These are phyloP conservation scores for Chymomyza costata DNA, from an alignment of 1,140 invertebrate species.

Conservation along the genomic window DNA sequence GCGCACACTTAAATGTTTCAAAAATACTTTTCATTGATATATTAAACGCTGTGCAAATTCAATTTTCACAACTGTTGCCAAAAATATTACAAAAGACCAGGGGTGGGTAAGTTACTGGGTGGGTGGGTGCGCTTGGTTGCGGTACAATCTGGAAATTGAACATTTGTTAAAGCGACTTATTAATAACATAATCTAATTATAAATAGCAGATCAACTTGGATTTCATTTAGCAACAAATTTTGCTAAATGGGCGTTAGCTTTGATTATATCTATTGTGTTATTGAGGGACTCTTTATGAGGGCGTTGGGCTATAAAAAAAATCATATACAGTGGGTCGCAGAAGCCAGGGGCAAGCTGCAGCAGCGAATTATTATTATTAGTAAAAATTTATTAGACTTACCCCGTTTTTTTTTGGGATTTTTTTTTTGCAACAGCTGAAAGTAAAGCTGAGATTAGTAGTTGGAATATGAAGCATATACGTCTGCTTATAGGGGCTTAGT, in stretches of 20 bases:
- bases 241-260: constrained; percentile 31
- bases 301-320: constrained; percentile 43
- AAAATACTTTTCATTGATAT: constrained; percentile 61
- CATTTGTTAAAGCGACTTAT: constrained; percentile 72
- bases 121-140: background rate
- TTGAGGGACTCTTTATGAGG: constrained; percentile 13
- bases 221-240: constrained; percentile 36
- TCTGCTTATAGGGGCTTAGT: no score
- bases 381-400: constrained; percentile 24
- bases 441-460: constrained; percentile 1
- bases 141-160: constrained; percentile 37
- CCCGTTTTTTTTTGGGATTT: constrained; percentile 12
- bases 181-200: constrained; percentile 71
- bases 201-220: constrained; percentile 37
- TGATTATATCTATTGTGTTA: constrained; percentile 32
- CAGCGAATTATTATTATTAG: no score
- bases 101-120: constrained; percentile 1
- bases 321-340: constrained; percentile 32
- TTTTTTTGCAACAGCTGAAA: constrained; percentile 31
- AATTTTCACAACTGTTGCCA: constrained; percentile 68
- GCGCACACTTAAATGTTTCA: constrained; percentile 36
- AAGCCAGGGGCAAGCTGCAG: constrained; percentile 28
- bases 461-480: no score
- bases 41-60: constrained; percentile 55
- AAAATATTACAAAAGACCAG: constrained; percentile 35